These are phyloP conservation scores for human (Homo sapiens) DNA, from an alignment of 2,113 vertebrate species.

Conservation along the genomic window DNA sequence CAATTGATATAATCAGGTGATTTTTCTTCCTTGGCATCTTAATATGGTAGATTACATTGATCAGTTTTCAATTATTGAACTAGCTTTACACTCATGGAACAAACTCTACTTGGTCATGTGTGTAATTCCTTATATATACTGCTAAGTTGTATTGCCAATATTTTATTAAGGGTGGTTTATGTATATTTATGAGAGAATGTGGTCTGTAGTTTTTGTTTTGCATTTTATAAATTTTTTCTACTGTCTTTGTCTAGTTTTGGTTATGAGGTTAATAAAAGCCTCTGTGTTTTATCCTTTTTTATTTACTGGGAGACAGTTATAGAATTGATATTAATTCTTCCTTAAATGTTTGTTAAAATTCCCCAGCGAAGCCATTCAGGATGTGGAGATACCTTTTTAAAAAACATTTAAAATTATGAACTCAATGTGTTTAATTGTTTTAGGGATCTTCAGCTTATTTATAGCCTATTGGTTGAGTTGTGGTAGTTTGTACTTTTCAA, in stretches of 20 bases:
- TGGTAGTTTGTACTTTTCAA: neutral
- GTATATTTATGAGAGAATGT: neutral
- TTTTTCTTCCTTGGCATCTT: neutral
- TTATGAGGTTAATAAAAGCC: neutral
- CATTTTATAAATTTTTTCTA: neutral
- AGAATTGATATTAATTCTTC: neutral
- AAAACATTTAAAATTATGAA: neutral
- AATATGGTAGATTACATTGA: neutral
- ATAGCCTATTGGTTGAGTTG: neutral
- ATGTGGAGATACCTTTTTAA: neutral
- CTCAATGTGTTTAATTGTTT: neutral
- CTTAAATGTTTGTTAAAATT: conserved; percentile 2
- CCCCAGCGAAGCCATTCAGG: neutral
- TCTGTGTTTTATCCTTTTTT: neutral
- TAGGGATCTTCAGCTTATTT: neutral
- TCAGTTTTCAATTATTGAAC: neutral
- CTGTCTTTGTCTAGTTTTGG: neutral
- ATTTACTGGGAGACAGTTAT: neutral
- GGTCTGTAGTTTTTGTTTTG: neutral
- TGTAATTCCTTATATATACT: neutral
- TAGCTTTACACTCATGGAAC: neutral
- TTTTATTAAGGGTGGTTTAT: neutral
- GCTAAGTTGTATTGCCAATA: neutral
- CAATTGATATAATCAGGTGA: neutral
- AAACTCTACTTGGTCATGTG: neutral